These are phyloP conservation scores for Xenopus tropicalis DNA, from an alignment of 2,113 vertebrate species.

Conservation along the genomic window DNA sequence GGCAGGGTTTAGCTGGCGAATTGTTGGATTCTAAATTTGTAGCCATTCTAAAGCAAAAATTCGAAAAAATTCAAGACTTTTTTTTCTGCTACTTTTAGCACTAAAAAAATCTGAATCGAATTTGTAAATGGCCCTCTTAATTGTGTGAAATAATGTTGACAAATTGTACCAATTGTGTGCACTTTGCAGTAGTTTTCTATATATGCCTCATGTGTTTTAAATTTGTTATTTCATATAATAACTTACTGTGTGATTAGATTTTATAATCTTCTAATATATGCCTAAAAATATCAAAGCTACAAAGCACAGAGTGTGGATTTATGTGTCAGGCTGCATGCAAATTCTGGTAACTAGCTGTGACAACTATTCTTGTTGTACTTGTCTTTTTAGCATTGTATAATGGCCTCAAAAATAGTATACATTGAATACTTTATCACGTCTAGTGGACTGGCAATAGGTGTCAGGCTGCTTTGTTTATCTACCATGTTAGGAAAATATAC, in stretches of 20 bases:
- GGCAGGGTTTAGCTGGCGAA: no score
- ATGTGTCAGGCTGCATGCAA: conserved; percentile 37
- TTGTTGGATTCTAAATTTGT: no score
- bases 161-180: no score
- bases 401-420: conserved; percentile 46
- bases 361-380: conserved; percentile 41
- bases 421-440: conserved; percentile 49
- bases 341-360: conserved; percentile 41
- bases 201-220: no score
- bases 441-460: conserved; percentile 46
- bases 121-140: no score
- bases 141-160: no score
- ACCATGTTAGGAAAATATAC: conserved; percentile 54
- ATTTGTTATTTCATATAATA: neutral
- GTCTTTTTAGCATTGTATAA: conserved; percentile 42
- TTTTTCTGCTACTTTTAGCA: no score
- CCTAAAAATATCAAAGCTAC: conserved; percentile 34
- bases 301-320: conserved; percentile 18
- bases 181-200: no score
- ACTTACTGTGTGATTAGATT: conserved; percentile 5
- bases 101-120: no score
- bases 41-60: no score
- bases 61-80: no score
- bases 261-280: conserved; percentile 12
- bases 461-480: conserved; percentile 61